A percentile compares a stretch with the other conserved stretches of the same genome.
Conservation (phyloP, 2,888 invertebrate genomes). For the Andrena bicolor region DNA sequence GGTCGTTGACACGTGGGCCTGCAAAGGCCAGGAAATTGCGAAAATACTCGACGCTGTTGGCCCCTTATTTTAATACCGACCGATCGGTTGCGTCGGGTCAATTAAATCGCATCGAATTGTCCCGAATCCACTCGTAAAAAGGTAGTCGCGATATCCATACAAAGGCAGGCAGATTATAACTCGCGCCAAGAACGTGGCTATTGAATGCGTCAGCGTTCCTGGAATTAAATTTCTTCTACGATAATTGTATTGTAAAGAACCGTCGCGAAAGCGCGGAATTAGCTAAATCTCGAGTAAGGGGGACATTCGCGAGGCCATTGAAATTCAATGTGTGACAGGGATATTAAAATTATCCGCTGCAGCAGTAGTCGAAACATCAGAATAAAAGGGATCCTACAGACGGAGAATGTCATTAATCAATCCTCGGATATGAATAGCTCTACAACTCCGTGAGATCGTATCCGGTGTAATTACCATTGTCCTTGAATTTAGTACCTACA, state of each 20-base stretch:
- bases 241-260: neutral
- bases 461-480: neutral
- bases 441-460: neutral
- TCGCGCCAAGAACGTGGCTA: neutral
- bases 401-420: neutral
- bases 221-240: constrained; percentile 9
- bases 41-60: constrained; percentile 26
- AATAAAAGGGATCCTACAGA: neutral
- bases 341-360: neutral
- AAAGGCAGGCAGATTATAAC: constrained; percentile 5
- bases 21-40: constrained; percentile 42
- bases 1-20: constrained; percentile 31
- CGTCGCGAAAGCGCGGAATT: neutral
- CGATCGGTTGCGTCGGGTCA: constrained; percentile 11
- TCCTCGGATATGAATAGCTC: neutral
- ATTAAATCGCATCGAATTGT: constrained; percentile 30
- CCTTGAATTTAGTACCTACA: neutral
- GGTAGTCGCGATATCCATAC: neutral
- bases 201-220: constrained; percentile 25
- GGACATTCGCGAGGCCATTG: neutral
- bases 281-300: constrained; percentile 11
- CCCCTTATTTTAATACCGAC: constrained; percentile 19
- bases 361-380: neutral
- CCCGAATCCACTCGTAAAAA: neutral
- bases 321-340: neutral